These are phyloP conservation scores for Sciurus niger DNA, from an alignment of 2,113 vertebrate genomes.

Conservation along the genomic window DNA sequence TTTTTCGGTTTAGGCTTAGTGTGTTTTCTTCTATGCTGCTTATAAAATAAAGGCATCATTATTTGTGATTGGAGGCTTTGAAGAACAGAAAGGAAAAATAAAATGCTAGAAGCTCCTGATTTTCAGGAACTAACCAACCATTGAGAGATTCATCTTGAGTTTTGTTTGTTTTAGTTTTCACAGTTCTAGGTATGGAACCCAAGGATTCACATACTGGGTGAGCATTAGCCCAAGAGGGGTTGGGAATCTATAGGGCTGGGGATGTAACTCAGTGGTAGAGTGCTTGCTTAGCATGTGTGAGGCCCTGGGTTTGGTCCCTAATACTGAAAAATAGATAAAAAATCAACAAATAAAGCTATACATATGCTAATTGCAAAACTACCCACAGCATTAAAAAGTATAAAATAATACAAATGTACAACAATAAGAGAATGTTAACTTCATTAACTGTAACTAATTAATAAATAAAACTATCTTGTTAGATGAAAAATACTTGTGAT, in stretches of 20 bases:
- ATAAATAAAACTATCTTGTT: constrained; percentile 13
- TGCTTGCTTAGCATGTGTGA: too few relatives aligned
- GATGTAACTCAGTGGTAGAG: neutral
- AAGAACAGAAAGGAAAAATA: neutral
- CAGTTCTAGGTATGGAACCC: neutral
- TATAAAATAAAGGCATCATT: constrained; percentile 2
- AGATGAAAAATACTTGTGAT: neutral
- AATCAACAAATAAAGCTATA: neutral
- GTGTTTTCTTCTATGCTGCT: neutral
- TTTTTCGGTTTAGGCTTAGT: neutral
- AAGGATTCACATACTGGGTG: too few relatives aligned
- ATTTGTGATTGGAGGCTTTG: neutral
- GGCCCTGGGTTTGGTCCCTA: neutral
- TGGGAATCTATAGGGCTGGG: neutral
- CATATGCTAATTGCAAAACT: neutral
- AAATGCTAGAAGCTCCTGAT: neutral
- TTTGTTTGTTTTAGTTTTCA: neutral
- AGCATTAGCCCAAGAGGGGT: too few relatives aligned
- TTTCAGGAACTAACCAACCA: neutral
- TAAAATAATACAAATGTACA: constrained; percentile 5
- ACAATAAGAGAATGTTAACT: neutral
- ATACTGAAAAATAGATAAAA: neutral
- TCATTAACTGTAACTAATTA: neutral
- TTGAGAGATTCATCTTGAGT: constrained; percentile 19
- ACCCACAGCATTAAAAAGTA: constrained; percentile 25